Percentiles rank a stretch among this genome's conserved stretches.
Evolutionary conservation across 2,113 vertebrate genomes (phyloP).

Genomic region (Hassar affinis): DNA sequence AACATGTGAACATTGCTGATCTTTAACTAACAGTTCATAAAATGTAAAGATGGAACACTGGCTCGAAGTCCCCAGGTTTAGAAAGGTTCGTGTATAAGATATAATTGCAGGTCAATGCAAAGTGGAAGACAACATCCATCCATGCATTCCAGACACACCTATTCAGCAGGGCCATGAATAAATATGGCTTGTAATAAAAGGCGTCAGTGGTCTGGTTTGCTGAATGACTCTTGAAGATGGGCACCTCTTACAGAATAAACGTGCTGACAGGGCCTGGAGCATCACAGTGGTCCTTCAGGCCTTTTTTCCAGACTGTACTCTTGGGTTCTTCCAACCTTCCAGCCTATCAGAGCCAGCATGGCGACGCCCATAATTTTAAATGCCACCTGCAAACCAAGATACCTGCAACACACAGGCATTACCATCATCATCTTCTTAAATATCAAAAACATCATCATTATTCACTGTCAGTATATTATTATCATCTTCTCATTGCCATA

Average conservation of each 20-base stretch:
- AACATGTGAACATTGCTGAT: not conserved
- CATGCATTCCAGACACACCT: not conserved
- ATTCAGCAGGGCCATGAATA: conserved; percentile 6
- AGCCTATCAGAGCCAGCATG: conserved; percentile 78
- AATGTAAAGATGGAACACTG: conserved; percentile 8
- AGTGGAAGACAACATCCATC: conserved; percentile 3
- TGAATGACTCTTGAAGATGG: not conserved
- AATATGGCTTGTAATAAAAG: conserved; percentile 17
- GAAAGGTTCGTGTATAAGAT: not conserved
- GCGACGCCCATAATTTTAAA: conserved; percentile 82
- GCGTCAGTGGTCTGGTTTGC: conserved; percentile 17
- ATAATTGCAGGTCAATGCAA: not conserved
- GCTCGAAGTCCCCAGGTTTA: not conserved
- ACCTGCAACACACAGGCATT: conserved; percentile 70
- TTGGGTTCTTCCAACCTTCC: conserved; percentile 84
- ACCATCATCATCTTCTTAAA: not conserved
- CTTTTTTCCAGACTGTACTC: conserved; percentile 88
- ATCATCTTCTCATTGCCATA: not conserved
- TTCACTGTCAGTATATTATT: not conserved
- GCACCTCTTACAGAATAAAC: not conserved
- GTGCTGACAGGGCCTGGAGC: not conserved
- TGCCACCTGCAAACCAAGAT: conserved; percentile 85
- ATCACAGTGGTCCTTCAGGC: conserved; percentile 64
- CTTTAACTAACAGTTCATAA: conserved; percentile 11
- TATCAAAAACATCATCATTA: not conserved